Evolutionary conservation across 2,888 invertebrate species (phyloP), one percentile per base, ranked within the genome.

Genomic region (Liposcelis brunnea): DNA sequence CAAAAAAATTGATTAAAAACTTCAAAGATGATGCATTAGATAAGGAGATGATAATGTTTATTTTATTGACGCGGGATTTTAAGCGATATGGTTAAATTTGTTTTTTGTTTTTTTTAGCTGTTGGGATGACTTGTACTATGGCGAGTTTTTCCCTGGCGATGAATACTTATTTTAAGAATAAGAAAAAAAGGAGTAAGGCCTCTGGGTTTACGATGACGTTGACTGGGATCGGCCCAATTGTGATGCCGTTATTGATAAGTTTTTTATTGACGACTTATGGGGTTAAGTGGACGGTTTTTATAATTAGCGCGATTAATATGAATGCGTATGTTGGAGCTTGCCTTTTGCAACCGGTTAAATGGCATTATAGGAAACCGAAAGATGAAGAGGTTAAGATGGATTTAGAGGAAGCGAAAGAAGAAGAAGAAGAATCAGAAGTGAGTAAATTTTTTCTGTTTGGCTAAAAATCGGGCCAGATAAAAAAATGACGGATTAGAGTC

Each of bases 341-440:
- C 48, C 60, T 80, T 47, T 64, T 80, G 36, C 75, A 78, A 54
- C 80, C 80, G 14, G 67, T 76, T 2, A 73, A 75, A 60, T 76
- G 77, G 75, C 77, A 79, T 58, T 60, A 70, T 58, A 71, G 64
- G 56, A 66, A 63, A 53, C 42, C 47, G 42, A 49, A 51, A 54
- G 35, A 59, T 53, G 40, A 50, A 60, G 44, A 64, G 64, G 15
- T 58, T 55, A 46, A 37, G 40, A 26, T 49, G 40, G 37, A 49
- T 47, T n/a, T 5, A 5, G 44, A 40, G 7, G 42, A 36, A 16
- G 14, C 31, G 34, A 19, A 47, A 51, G 52, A n/a, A n/a, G n/a
- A n/a, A 45, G 46, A 55, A 48, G 63, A 63, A 45, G 56, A 58
- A 49, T 52, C 44, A 31, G 52, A 32, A 47, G 54, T 35, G 10